Evolutionary conservation across 2,113 vertebrate genomes (phyloP).

Genomic region (Octodon degus): DNA sequence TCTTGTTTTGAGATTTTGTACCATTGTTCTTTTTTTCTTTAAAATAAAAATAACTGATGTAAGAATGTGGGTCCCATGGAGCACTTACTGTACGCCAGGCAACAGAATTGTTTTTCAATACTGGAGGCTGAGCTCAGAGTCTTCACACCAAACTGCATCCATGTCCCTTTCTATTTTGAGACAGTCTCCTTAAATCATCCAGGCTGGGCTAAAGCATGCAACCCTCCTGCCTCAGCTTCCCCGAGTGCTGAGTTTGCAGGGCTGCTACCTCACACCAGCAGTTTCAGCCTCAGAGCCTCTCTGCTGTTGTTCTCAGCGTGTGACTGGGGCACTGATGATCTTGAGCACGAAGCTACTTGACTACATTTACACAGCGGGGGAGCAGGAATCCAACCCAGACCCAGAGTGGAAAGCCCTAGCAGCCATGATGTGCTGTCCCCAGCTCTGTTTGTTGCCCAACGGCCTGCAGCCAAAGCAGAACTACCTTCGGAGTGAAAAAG

Average conservation of each 20-base stretch:
- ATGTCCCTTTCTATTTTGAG: background rate
- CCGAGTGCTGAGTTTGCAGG: background rate
- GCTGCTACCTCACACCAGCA: background rate
- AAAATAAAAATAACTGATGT: too few species aligned
- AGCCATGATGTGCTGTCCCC: fast-evolving
- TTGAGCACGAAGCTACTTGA: background rate
- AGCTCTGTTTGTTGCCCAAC: fast-evolving
- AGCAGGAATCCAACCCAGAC: fast-evolving
- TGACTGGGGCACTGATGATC: fast-evolving
- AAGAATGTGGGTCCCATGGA: fast-evolving
- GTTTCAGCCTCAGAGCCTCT: background rate
- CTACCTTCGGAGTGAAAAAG: fast-evolving
- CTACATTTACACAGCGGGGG: fast-evolving
- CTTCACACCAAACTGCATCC: background rate
- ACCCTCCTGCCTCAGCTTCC: background rate
- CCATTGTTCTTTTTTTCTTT: too few species aligned
- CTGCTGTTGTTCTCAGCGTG: background rate
- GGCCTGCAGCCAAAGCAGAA: background rate
- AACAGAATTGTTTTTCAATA: background rate
- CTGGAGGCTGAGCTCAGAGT: background rate
- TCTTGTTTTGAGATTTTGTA: too few species aligned
- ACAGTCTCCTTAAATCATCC: background rate
- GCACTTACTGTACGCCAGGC: background rate
- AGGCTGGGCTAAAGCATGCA: background rate
- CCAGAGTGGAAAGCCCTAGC: background rate